Percentiles rank a stretch among this genome's conserved stretches.
These are phyloP conservation scores for Haliaeetus leucogaster DNA, from an alignment of 2,113 vertebrate genomes.

Conservation along the genomic window DNA sequence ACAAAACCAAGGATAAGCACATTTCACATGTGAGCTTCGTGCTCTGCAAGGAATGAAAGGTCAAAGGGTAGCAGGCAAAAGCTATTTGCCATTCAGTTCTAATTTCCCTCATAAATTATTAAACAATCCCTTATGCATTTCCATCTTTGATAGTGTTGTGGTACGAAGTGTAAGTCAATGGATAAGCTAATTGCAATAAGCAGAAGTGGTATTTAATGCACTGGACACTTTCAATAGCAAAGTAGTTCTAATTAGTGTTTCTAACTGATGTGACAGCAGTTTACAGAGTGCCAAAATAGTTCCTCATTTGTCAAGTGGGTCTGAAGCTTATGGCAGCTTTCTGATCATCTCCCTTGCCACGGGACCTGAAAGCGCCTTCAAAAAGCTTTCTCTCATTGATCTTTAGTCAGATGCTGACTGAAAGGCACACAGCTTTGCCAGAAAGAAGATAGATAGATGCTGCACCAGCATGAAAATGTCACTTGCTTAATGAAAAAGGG, in stretches of 20 bases:
- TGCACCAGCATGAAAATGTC: constrained; percentile 75
- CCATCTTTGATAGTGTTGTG: constrained; percentile 78
- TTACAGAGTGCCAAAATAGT: constrained; percentile 79
- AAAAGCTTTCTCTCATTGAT: constrained; percentile 85
- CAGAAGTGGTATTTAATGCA: constrained; percentile 89
- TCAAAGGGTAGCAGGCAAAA: constrained; percentile 66
- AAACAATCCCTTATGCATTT: constrained; percentile 74
- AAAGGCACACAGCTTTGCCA: constrained; percentile 76
- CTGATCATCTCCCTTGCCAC: constrained; percentile 83
- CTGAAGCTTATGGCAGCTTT: constrained; percentile 79
- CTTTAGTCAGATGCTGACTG: constrained; percentile 79
- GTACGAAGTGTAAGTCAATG: constrained; percentile 86
- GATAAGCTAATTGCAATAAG: constrained; percentile 91
- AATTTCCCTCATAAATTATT: constrained; percentile 86
- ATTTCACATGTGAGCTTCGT: background rate
- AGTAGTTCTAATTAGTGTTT: constrained; percentile 92
- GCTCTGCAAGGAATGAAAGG: constrained; percentile 26
- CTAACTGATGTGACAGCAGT: constrained; percentile 85
- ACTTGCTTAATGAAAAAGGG: constrained; percentile 73
- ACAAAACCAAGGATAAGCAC: background rate
- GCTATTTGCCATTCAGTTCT: constrained; percentile 72
- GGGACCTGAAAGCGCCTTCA: constrained; percentile 82
- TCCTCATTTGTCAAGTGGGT: constrained; percentile 81
- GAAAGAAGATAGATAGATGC: constrained; percentile 80
- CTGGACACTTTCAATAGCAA: constrained; percentile 83